A percentile compares a stretch with the other conserved stretches of the same genome.
Evolutionary conservation across 2,113 vertebrate species (phyloP).

Genomic region (human): DNA sequence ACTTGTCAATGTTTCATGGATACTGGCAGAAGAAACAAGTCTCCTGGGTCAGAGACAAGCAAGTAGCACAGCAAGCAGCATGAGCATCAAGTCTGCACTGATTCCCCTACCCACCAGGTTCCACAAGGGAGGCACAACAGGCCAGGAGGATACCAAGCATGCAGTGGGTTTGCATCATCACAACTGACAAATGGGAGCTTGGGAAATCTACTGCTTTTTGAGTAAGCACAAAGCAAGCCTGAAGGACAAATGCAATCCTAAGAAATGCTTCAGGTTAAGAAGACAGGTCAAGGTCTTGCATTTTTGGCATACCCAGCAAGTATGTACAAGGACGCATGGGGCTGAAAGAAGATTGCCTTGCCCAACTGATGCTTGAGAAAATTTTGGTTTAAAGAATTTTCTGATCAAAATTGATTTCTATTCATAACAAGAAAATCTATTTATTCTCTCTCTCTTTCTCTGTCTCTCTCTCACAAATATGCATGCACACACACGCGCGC

Average conservation of each 20-base stretch:
- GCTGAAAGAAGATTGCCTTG: background rate
- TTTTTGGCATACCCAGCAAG: background rate
- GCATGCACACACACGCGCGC: background rate
- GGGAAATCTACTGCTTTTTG: background rate
- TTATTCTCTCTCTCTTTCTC: background rate
- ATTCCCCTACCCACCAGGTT: fast-evolving
- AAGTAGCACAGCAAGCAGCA: background rate
- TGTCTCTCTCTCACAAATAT: background rate
- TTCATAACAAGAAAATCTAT: background rate
- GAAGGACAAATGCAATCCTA: background rate
- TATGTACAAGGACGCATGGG: fast-evolving
- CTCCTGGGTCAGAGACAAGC: background rate
- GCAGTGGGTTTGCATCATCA: fast-evolving
- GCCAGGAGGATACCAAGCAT: fast-evolving
- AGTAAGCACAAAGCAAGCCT: background rate
- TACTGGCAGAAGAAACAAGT: background rate
- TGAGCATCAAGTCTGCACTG: fast-evolving
- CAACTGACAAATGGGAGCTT: background rate
- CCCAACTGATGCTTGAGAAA: background rate
- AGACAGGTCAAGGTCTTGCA: background rate
- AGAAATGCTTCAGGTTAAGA: background rate
- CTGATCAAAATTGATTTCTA: background rate
- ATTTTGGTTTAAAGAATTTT: background rate
- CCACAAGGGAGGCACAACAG: fast-evolving
- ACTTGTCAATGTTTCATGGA: background rate